Conservation (phyloP, 2,113 vertebrate genomes). For the Cyanocitta stelleri region DNA sequence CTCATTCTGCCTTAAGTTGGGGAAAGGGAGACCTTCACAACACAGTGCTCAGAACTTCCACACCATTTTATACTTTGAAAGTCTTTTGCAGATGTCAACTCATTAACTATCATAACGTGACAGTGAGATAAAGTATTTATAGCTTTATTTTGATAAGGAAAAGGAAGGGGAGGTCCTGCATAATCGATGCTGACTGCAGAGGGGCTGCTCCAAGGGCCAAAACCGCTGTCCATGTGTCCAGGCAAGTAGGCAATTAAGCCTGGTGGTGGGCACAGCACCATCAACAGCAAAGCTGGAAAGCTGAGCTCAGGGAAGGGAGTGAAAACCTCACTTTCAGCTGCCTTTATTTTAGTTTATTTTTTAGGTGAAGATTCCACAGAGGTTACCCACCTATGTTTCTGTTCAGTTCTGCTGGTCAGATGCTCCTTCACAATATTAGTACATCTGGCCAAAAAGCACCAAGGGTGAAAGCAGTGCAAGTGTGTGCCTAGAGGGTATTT, state of each 20-base stretch:
- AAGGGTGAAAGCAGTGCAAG: background rate
- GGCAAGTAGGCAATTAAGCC: background rate
- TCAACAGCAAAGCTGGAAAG: background rate
- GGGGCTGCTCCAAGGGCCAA: background rate
- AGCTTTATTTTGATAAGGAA: constrained; percentile 26
- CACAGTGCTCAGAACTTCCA: background rate
- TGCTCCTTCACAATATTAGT: background rate
- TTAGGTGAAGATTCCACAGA: background rate
- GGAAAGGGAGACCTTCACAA: constrained; percentile 2
- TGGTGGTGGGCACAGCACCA: background rate
- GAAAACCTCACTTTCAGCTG: background rate
- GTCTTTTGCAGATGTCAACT: constrained; percentile 16
- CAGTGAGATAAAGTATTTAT: background rate
- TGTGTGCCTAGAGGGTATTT: background rate
- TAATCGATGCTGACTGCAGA: background rate
- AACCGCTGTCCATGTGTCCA: background rate
- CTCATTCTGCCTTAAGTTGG: constrained; percentile 6
- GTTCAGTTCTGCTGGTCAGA: background rate
- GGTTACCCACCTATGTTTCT: background rate
- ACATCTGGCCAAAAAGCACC: background rate
- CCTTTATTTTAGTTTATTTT: background rate
- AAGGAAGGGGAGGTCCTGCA: background rate
- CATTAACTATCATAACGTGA: constrained; percentile 17
- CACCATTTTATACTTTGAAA: background rate
- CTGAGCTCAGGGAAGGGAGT: background rate